Evolutionary conservation across 2,888 invertebrate species (phyloP).

Genomic region (Hololepta plana): DNA sequence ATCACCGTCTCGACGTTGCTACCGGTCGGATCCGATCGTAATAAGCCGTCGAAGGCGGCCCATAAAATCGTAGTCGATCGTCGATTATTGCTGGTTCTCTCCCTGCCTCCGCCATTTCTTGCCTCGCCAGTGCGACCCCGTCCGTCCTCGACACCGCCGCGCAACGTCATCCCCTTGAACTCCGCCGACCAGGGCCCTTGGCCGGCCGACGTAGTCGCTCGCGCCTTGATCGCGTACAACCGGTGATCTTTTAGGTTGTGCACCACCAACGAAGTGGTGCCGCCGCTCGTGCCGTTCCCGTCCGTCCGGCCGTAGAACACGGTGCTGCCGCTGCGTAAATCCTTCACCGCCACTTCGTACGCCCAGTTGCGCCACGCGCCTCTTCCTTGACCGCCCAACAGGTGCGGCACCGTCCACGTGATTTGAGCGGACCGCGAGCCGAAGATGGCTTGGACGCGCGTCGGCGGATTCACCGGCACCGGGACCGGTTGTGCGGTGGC

Average conservation of each 20-base stretch:
- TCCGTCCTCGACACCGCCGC: too few relatives aligned
- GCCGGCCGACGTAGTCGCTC: slow-evolving; percentile 59
- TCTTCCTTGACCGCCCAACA: slow-evolving; percentile 50
- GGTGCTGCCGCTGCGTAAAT: slow-evolving; percentile 27
- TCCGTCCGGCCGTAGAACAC: slow-evolving; percentile 25
- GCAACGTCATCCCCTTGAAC: slow-evolving; percentile 53
- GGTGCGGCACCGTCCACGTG: slow-evolving; percentile 65
- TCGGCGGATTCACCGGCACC: slow-evolving; percentile 61
- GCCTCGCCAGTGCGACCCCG: too few relatives aligned
- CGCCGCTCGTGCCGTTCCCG: slow-evolving; percentile 24
- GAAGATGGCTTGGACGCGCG: slow-evolving; percentile 63
- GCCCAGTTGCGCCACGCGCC: slow-evolving; percentile 59
- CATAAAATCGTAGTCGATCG: slow-evolving; percentile 44
- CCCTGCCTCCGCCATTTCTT: too few relatives aligned
- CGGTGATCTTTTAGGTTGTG: slow-evolving; percentile 54
- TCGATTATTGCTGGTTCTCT: slow-evolving; percentile 34
- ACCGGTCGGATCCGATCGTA: slow-evolving; percentile 69
- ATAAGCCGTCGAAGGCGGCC: slow-evolving; percentile 57
- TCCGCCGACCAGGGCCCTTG: slow-evolving; percentile 65
- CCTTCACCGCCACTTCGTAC: slow-evolving; percentile 53
- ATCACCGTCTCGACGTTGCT: slow-evolving; percentile 53
- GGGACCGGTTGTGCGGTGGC: slow-evolving; percentile 62
- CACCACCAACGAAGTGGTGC: slow-evolving; percentile 42
- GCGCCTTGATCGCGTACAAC: slow-evolving; percentile 59
- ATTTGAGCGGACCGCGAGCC: slow-evolving; percentile 58